Evolutionary conservation across 2,113 vertebrate species (phyloP).

Genomic region (Nerophis ophidion): DNA sequence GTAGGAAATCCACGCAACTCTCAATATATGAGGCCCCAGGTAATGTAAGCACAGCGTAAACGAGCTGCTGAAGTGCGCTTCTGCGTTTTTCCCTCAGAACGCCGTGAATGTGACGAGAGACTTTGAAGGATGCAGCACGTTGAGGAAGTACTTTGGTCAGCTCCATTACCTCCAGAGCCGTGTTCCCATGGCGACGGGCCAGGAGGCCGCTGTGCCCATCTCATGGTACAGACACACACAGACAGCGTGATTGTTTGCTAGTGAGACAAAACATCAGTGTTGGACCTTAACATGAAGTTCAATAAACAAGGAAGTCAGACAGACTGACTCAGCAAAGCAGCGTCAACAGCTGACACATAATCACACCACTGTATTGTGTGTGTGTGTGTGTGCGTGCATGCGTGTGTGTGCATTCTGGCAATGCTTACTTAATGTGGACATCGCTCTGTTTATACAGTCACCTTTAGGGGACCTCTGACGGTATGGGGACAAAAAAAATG

Average conservation of each 20-base stretch:
- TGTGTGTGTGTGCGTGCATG: background rate
- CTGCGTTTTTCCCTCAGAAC: constrained; percentile 48
- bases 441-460: no score
- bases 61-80: constrained; percentile 1
- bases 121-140: constrained; percentile 93
- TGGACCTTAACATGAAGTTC: background rate
- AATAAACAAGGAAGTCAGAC: background rate
- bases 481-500: no score
- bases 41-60: no score
- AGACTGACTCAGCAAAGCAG: background rate
- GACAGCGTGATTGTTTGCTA: no score
- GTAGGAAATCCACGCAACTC: no score
- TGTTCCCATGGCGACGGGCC: constrained; percentile 83
- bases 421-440: no score
- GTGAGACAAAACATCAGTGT: no score
- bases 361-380: background rate
- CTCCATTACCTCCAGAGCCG: constrained; percentile 96
- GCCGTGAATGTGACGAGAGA: constrained; percentile 89
- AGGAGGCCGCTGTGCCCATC: constrained; percentile 85
- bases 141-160: constrained; percentile 94
- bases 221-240: constrained; percentile 80
- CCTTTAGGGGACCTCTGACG: no score
- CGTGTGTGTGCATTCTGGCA: no score
- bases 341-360: background rate
- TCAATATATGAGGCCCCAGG: no score